phyloP scores from a whole-genome alignment of 2,113 vertebrate genomes.

The Zonotrichia leucophrys region DNA sequence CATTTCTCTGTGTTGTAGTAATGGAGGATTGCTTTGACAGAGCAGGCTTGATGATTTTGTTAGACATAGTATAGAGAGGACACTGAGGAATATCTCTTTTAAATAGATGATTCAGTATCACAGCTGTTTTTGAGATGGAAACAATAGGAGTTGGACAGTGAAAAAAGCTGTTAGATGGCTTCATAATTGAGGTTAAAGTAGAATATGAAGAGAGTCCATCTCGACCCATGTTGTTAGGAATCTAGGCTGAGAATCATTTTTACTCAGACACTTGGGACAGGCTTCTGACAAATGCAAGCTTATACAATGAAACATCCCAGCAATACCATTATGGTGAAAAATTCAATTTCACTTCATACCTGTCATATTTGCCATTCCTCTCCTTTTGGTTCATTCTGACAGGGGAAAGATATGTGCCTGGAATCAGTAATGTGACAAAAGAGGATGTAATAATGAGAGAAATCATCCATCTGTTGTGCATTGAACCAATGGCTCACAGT shows the following conservation, averaged over 20 bases:
- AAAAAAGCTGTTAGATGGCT: not conserved
- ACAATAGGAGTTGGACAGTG: not conserved
- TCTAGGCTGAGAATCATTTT: not conserved
- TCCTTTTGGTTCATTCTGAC: slow-evolving; percentile 5
- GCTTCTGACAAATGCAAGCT: not conserved
- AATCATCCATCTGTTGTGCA: slow-evolving; percentile 93
- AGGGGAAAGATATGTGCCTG: slow-evolving; percentile 95
- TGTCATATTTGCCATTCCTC: not conserved
- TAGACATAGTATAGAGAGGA: not conserved
- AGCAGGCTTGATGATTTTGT: not conserved
- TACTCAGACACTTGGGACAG: not conserved
- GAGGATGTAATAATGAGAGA: slow-evolving; percentile 94
- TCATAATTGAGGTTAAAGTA: not conserved
- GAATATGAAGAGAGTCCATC: not conserved
- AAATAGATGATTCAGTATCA: not conserved
- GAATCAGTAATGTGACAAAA: slow-evolving; percentile 89
- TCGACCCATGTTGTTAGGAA: not conserved
- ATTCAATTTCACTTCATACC: not conserved
- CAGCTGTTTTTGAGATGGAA: not conserved
- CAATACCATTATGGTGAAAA: not conserved
- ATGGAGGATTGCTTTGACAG: not conserved
- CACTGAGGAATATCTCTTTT: not conserved
- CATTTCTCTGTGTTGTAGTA: not conserved
- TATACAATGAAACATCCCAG: not conserved
- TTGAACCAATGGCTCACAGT: slow-evolving; percentile 97